These are phyloP conservation scores for Paedocypris micromegethes DNA, from an alignment of 2,797 vertebrate genomes.

Conservation along the genomic window DNA sequence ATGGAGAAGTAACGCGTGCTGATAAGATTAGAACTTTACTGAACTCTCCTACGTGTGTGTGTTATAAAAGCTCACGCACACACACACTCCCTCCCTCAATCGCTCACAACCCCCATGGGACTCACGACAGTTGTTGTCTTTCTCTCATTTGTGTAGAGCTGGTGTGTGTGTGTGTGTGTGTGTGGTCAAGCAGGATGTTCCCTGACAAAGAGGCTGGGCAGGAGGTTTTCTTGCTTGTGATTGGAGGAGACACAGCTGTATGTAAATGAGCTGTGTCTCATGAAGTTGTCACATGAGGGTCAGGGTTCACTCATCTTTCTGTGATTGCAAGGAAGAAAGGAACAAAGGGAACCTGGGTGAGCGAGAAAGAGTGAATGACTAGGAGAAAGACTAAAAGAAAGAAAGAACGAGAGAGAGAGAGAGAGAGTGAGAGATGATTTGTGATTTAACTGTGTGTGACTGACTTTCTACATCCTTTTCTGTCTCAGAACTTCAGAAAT, in stretches of 20 bases:
- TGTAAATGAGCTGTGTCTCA: conserved; percentile 21
- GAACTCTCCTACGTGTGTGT: conserved; percentile 26
- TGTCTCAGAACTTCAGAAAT: too few species aligned
- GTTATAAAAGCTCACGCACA: not conserved
- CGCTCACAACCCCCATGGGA: conserved; percentile 1
- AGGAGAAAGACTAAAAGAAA: too few species aligned
- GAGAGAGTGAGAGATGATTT: too few species aligned
- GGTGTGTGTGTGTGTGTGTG: not conserved
- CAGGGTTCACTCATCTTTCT: too few species aligned
- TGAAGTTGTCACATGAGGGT: too few species aligned
- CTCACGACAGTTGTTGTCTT: conserved; percentile 25
- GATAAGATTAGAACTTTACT: conserved; percentile 64
- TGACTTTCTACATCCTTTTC: too few species aligned
- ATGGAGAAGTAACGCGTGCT: conserved; percentile 58
- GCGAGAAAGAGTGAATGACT: too few species aligned
- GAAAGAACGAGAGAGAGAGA: too few species aligned
- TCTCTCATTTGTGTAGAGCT: conserved; percentile 3
- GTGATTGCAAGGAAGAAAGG: too few species aligned
- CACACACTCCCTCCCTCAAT: not conserved
- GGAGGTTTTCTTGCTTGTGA: conserved; percentile 1
- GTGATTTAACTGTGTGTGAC: too few species aligned
- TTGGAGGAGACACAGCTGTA: conserved; percentile 23
- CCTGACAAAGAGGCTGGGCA: not conserved
- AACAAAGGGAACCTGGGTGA: too few species aligned
- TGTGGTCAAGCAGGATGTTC: conserved; percentile 3